Evolutionary conservation across 2,797 vertebrate genomes (phyloP), one percentile per base, ranked within the genome.

Genomic region (Acomys russatus): DNA sequence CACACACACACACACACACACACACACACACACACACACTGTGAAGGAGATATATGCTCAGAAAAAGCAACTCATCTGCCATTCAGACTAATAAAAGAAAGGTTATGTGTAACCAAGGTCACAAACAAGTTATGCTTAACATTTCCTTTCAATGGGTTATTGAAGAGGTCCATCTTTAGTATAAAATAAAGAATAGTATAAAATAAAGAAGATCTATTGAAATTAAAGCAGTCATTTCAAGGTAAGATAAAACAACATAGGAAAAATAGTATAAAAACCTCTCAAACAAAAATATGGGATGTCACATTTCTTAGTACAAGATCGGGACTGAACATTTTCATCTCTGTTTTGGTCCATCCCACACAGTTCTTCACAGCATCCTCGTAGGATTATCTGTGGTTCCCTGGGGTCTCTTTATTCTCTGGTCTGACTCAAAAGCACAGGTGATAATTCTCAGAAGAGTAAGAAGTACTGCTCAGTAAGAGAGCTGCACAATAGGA

Each of bases 401-500:
- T 92, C n/a, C 18, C 28, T 80, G 28, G 66, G 20, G 59, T 56
- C n/a, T 90, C 88, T 92, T 83, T 56, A 74, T 90, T 91, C 33
- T 51, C 30, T 94, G 59, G 74, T 20, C 61, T 89, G 35, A 96
- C 30, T 78, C 33, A 92, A 86, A 9, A 74, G 11, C n/a, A 82
- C n/a, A 80, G 63, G 30, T 77, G 30, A 88, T 80, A 82, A 85
- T 90, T 85, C 22, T 82, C 38, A 18, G 44, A 82, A 63, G 33
- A 76, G 49, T 74, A 88, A 82, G 51, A 95, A 84, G 23, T 51
- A 33, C 10, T 14, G 17, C 18, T 88, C 66, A 83, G 89, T 11
- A 74, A 92, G 33, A 64, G 25, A 66, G 94, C 22, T 92, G 3
- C 51, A 96, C 56, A 96, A 84, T 25, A 51, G 25, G 82, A 66